A percentile compares a stretch with the other conserved stretches of the same genome.
phyloP scores from a whole-genome alignment of 1,140 invertebrate species.

The Centruroides vittatus region DNA sequence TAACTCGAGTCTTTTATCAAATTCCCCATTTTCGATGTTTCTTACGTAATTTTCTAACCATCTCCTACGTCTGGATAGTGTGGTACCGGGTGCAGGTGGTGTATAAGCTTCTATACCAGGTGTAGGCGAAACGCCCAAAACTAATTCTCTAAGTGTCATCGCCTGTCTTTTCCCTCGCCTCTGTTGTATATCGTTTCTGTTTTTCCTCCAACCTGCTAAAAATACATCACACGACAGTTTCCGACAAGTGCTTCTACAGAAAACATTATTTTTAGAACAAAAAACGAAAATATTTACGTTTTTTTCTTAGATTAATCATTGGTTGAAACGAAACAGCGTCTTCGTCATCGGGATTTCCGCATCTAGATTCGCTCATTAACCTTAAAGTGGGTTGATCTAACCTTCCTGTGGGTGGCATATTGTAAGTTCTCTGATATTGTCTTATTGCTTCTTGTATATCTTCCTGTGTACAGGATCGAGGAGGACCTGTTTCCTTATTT shows the following conservation, averaged over 20 bases:
- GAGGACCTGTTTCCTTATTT: background rate
- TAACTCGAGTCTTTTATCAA: conserved; percentile 4
- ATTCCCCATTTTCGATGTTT: conserved; percentile 7
- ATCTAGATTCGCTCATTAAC: conserved; percentile 29
- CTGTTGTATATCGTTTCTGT: background rate
- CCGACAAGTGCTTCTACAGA: too few relatives aligned
- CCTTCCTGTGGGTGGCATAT: conserved; percentile 26
- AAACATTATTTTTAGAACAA: background rate
- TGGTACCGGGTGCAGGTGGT: background rate
- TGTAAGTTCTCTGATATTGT: conserved; percentile 29
- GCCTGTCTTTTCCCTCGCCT: background rate
- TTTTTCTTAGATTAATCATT: conserved; percentile 8
- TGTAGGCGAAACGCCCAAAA: too few relatives aligned
- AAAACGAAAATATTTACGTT: conserved; percentile 2
- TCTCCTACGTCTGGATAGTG: conserved; percentile 5
- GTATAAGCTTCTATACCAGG: too few relatives aligned
- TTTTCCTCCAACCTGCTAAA: conserved; percentile 7
- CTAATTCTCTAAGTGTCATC: background rate
- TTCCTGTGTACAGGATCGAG: background rate
- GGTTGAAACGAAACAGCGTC: conserved; percentile 8
- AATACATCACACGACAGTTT: too few relatives aligned
- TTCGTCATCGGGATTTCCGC: conserved; percentile 30
- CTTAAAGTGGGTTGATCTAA: conserved; percentile 26
- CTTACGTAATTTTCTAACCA: conserved; percentile 11
- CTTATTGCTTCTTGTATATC: conserved; percentile 20